phyloP scores from a whole-genome alignment of 2,888 invertebrate species.

The Deilephila elpenor region DNA sequence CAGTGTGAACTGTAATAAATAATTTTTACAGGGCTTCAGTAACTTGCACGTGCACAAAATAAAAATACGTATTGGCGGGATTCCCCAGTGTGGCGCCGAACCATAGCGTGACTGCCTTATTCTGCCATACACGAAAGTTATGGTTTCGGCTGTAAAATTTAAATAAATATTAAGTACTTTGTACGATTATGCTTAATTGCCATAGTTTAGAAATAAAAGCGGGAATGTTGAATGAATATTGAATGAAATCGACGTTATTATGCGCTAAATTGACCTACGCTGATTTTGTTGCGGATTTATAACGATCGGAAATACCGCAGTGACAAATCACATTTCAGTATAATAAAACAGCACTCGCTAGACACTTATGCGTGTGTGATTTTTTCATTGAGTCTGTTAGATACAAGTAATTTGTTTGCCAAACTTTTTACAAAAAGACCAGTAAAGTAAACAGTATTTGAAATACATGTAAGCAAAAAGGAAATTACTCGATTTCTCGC shows the following conservation, averaged over 20 bases:
- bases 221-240: constrained; percentile 35
- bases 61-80: constrained; percentile 57
- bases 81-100: constrained; percentile 54
- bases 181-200: constrained; percentile 57
- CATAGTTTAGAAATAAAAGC: constrained; percentile 47
- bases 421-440: background rate
- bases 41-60: constrained; percentile 61
- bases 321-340: constrained; percentile 1
- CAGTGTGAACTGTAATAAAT: constrained; percentile 43
- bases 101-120: constrained; percentile 67
- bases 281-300: constrained; percentile 18
- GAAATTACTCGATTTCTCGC: constrained; percentile 2
- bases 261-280: constrained; percentile 6
- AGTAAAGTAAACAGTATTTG: background rate
- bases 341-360: background rate
- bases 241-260: constrained; percentile 19
- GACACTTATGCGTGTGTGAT: too few relatives aligned
- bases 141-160: constrained; percentile 64
- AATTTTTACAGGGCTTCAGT: constrained; percentile 51
- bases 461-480: background rate
- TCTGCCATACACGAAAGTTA: constrained; percentile 64
- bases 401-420: background rate
- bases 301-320: constrained; percentile 12
- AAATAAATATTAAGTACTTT: constrained; percentile 59
- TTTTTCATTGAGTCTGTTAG: background rate